These are phyloP conservation scores for Machimus atricapillus DNA, from an alignment of 2,888 invertebrate genomes.

Conservation along the genomic window DNA sequence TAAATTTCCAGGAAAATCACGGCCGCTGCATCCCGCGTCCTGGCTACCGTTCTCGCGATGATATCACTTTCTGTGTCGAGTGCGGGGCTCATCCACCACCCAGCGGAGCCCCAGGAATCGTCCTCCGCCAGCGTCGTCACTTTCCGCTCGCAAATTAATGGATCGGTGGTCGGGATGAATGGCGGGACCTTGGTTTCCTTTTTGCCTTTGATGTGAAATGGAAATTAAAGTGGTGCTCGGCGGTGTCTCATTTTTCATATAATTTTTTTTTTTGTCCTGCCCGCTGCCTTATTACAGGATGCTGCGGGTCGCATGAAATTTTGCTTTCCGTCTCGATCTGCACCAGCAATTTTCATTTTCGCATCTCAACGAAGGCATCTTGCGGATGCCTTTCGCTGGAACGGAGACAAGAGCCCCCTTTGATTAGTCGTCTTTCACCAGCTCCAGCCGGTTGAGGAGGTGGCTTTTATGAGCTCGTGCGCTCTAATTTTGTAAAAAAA, in stretches of 20 bases:
- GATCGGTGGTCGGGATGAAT: not conserved
- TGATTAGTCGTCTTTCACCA: not conserved
- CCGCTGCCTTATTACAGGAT: not conserved
- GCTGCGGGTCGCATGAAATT: not conserved
- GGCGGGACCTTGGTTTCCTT: not conserved
- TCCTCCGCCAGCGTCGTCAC: not conserved
- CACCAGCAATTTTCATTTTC: not conserved
- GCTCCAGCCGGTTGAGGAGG: not conserved
- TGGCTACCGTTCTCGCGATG: not conserved
- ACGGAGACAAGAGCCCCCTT: not conserved
- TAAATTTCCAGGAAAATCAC: not conserved
- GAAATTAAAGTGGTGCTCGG: not conserved
- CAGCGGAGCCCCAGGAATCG: not conserved
- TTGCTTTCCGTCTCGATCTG: not conserved
- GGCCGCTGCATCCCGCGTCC: not conserved
- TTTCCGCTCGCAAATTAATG: not conserved
- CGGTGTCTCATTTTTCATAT: not conserved
- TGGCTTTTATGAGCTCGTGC: not conserved
- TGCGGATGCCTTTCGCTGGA: not conserved
- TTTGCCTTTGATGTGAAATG: not conserved
- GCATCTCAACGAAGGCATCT: not conserved
- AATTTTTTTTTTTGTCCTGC: not conserved
- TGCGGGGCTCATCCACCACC: not conserved
- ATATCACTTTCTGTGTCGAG: not conserved
- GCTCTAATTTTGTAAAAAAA: not conserved